These are phyloP conservation scores for Opisthocomus hoazin DNA, from an alignment of 2,113 vertebrate genomes.

Conservation along the genomic window DNA sequence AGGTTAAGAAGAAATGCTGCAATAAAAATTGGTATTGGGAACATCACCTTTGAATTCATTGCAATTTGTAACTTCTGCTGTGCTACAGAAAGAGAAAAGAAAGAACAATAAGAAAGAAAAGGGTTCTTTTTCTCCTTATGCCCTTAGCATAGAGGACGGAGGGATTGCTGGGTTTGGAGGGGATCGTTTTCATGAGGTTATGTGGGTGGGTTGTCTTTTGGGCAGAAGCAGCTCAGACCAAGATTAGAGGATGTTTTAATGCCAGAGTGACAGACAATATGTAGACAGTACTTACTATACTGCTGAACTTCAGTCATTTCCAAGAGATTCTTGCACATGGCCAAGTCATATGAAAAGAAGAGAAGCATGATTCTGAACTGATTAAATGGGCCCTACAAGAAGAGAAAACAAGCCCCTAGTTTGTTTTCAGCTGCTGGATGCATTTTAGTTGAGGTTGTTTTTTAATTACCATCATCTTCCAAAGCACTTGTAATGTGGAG, in stretches of 20 bases:
- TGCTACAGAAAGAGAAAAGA: neutral
- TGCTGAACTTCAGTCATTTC: neutral
- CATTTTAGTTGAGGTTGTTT: neutral
- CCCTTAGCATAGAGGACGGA: neutral
- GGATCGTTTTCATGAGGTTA: neutral
- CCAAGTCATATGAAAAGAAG: neutral
- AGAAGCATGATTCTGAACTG: neutral
- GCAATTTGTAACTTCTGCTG: neutral
- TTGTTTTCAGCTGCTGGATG: neutral
- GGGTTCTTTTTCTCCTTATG: neutral
- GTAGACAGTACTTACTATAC: neutral
- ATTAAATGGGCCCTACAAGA: neutral
- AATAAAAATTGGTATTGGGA: neutral
- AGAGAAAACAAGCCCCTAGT: neutral
- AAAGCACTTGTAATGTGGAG: neutral
- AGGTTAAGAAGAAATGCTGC: neutral
- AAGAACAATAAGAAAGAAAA: neutral
- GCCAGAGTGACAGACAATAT: neutral
- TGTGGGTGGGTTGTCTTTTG: neutral
- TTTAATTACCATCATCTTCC: neutral
- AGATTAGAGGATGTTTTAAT: neutral
- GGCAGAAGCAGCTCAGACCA: neutral
- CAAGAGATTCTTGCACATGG: neutral
- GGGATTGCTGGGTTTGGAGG: neutral
- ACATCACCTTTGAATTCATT: neutral